Base-by-base conservation (phyloP, 37 sponge, comb jelly and placozoan species). In the Haliclona indistincta region DNA sequence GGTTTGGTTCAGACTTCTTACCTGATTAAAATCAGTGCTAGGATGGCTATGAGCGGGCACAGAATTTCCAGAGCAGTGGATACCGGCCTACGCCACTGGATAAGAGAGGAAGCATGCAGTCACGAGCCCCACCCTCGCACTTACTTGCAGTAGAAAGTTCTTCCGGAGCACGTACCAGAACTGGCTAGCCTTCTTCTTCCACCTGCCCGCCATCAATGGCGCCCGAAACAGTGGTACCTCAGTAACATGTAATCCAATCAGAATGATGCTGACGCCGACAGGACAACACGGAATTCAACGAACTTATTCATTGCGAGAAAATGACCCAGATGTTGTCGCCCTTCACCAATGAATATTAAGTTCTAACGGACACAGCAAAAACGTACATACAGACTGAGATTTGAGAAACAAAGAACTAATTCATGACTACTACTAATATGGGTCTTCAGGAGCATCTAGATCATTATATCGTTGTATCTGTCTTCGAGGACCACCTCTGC, bases 361-460 rank as follows among this genome's bases (percentile, higher is more conserved):
- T n/a, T n/a, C n/a, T n/a, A n/a, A n/a, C n/a, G n/a, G n/a, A n/a
- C n/a, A n/a, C n/a, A n/a, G n/a, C n/a, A n/a, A n/a, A n/a, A n/a
- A n/a, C n/a, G n/a, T n/a, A n/a, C n/a, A n/a, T n/a, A n/a, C n/a
- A n/a, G n/a, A n/a, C n/a, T n/a, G n/a, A n/a, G n/a, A n/a, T n/a
- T n/a, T n/a, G n/a, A n/a, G n/a, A n/a, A n/a, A n/a, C n/a, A n/a
- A n/a, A n/a, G n/a, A n/a, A n/a, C n/a, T n/a, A n/a, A n/a, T n/a
- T n/a, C n/a, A n/a, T n/a, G n/a, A n/a, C n/a, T 58, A 58, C 28
- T 28, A 40, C 43, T 43, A 81, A 67, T 83, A 76, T 29, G 72
- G 80, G n/a, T 93, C 94, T 4, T 82, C 87, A 35, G 95, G 95
- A 10, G 91, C 90, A 78, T 94, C 95, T 26, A 94, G 77, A 61